phyloP scores from a whole-genome alignment of 2,888 invertebrate genomes.

The Magallana nippona region DNA sequence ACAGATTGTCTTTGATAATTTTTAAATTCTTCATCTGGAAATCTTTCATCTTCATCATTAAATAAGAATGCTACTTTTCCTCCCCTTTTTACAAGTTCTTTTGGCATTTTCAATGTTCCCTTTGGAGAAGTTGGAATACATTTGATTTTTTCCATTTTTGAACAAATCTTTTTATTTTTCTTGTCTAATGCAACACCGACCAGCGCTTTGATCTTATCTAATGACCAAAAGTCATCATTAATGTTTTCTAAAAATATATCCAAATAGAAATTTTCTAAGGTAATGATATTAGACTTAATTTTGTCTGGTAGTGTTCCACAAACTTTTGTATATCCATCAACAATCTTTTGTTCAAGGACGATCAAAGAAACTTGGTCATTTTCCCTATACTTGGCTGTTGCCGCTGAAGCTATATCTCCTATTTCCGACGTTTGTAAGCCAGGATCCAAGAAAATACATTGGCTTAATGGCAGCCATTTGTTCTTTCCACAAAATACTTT shows the following conservation, averaged over 20 bases:
- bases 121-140: constrained; percentile 47
- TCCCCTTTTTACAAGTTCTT: constrained; percentile 29
- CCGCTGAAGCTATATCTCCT: constrained; percentile 43
- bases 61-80: constrained; percentile 25
- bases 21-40: neutral
- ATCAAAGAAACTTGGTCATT: neutral
- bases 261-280: constrained; percentile 45
- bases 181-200: constrained; percentile 43
- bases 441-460: constrained; percentile 51
- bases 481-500: constrained; percentile 49
- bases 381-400: constrained; percentile 22
- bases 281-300: constrained; percentile 42
- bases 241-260: constrained; percentile 56
- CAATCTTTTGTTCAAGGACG: neutral
- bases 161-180: neutral
- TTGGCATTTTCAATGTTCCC: constrained; percentile 25
- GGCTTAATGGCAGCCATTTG: constrained; percentile 39
- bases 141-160: neutral
- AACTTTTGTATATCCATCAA: constrained; percentile 6
- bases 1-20: neutral
- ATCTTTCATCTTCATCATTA: constrained; percentile 43
- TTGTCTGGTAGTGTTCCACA: neutral
- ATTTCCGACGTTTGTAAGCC: constrained; percentile 38
- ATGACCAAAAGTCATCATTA: neutral
- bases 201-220: neutral